Conservation (phyloP, 1,140 invertebrate genomes). For the Subanguina moxae region DNA sequence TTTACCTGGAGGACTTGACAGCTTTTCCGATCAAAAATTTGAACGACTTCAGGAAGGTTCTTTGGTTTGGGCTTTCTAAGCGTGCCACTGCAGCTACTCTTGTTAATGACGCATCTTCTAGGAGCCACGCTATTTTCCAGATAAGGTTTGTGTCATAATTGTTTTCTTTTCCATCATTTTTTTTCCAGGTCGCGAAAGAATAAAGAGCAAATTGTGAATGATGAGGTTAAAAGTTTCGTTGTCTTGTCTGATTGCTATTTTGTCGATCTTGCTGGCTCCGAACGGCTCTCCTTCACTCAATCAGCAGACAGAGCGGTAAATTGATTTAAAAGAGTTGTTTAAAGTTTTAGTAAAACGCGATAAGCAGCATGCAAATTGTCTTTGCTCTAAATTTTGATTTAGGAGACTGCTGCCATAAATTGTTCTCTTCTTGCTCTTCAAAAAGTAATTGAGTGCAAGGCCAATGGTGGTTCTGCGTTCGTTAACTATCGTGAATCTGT, state of each 20-base stretch:
- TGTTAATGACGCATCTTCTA: conserved; percentile 20
- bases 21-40: neutral
- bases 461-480: conserved; percentile 5
- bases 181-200: neutral
- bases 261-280: conserved; percentile 21
- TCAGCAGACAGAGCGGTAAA: conserved; percentile 1
- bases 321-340: too few species aligned
- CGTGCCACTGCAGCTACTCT: conserved; percentile 14
- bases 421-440: conserved; percentile 17
- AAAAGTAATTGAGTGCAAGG: conserved; percentile 14
- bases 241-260: conserved; percentile 15
- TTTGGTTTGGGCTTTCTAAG: neutral
- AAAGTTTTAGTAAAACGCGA: too few species aligned
- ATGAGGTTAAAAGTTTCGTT: neutral
- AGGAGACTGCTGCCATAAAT: conserved; percentile 16
- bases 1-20: conserved; percentile 17
- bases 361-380: too few species aligned
- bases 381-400: conserved; percentile 4
- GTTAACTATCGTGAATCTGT: conserved; percentile 25
- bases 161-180: neutral
- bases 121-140: conserved; percentile 18
- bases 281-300: neutral
- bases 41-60: conserved; percentile 6
- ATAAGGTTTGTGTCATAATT: conserved; percentile 2
- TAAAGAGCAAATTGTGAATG: neutral